Evolutionary conservation across 1,140 invertebrate genomes (phyloP).

Genomic region (Agrilus planipennis): DNA sequence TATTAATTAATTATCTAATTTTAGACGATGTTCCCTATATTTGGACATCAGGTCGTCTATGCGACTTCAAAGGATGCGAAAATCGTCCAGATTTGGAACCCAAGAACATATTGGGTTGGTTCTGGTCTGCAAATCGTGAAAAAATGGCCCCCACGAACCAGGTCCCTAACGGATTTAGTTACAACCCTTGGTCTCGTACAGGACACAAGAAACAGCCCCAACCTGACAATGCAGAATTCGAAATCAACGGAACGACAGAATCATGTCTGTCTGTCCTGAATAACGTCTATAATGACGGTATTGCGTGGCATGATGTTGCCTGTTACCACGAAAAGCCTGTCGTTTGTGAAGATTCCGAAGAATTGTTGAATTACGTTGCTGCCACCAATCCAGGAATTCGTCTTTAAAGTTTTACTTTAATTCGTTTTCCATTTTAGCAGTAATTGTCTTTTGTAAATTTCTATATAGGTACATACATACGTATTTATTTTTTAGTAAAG

Average conservation of each 20-base stretch:
- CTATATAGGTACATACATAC: no score
- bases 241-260: slow-evolving; percentile 79
- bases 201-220: slow-evolving; percentile 80
- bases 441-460: no score
- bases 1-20: no score
- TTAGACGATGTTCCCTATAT: slow-evolving; percentile 82
- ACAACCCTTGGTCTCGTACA: slow-evolving; percentile 78
- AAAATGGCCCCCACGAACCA: slow-evolving; percentile 78
- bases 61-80: slow-evolving; percentile 87
- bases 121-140: slow-evolving; percentile 82
- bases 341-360: slow-evolving; percentile 79
- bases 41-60: slow-evolving; percentile 81
- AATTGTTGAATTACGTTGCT: slow-evolving; percentile 70
- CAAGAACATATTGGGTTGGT: slow-evolving; percentile 77
- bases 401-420: slow-evolving; percentile 45
- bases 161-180: slow-evolving; percentile 52
- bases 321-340: slow-evolving; percentile 87
- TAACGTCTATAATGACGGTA: slow-evolving; percentile 84
- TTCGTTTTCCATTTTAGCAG: no score
- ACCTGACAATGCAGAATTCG: slow-evolving; percentile 84
- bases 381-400: slow-evolving; percentile 67
- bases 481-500: no score
- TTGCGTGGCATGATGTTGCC: slow-evolving; percentile 85
- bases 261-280: slow-evolving; percentile 76
- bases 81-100: slow-evolving; percentile 74